phyloP scores from a whole-genome alignment of 1,140 invertebrate species.

The Hormaphis cornu region DNA sequence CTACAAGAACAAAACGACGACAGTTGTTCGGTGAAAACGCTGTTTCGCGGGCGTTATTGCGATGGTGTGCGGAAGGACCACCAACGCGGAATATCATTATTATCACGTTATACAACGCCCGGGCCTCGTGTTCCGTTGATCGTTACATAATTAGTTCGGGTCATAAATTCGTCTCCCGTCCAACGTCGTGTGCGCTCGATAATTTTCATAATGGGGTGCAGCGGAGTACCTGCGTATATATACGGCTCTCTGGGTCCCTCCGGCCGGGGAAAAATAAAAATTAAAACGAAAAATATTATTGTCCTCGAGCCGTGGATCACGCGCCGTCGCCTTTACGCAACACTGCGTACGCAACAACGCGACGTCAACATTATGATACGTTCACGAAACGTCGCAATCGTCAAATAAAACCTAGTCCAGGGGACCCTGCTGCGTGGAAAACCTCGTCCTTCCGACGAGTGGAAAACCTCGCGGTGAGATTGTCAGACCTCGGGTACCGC shows the following conservation, averaged over 20 bases:
- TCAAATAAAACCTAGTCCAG: no score
- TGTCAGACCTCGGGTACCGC: no score
- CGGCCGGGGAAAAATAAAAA: neutral
- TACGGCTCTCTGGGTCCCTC: neutral
- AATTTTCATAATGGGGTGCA: no score
- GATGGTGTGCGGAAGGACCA: neutral
- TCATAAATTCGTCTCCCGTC: slow-evolving; percentile 5
- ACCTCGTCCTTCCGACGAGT: no score
- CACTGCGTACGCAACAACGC: no score
- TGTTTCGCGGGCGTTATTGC: neutral
- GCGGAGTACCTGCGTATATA: neutral
- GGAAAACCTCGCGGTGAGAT: no score
- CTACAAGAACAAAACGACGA: slow-evolving; percentile 3
- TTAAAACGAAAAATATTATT: neutral
- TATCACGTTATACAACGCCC: neutral
- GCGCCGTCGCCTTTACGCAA: no score
- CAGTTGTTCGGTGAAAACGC: slow-evolving; percentile 27
- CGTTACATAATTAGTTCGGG: slow-evolving; percentile 31
- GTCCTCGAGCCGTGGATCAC: neutral
- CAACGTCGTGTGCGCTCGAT: neutral
- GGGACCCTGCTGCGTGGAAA: no score
- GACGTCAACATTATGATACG: no score
- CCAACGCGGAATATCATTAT: neutral
- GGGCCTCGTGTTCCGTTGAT: slow-evolving; percentile 28
- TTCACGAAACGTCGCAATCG: no score